Evolutionary conservation across 2,113 vertebrate species (phyloP).

Genomic region (Willisornis vidua): DNA sequence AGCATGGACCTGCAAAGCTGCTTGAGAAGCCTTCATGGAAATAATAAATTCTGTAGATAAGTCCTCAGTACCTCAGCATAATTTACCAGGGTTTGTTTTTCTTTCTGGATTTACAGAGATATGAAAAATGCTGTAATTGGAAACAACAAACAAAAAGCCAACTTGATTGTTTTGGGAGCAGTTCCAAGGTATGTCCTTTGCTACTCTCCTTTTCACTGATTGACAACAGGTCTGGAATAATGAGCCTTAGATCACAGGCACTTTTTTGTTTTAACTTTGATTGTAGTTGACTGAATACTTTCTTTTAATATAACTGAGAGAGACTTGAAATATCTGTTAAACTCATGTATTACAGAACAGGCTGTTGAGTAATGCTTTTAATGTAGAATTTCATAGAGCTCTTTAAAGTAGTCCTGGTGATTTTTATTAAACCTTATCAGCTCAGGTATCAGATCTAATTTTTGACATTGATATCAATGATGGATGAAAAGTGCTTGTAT

Average conservation of each 20-base stretch:
- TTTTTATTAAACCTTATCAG: not conserved
- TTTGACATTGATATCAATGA: not conserved
- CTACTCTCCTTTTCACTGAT: conserved; percentile 70
- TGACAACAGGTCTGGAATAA: conserved; percentile 49
- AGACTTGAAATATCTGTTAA: conserved; percentile 33
- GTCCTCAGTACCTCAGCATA: conserved; percentile 68
- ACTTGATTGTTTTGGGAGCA: conserved; percentile 98
- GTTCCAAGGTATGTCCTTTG: conserved; percentile 89
- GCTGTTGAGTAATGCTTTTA: conserved; percentile 38
- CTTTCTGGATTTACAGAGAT: conserved; percentile 87
- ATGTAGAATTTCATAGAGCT: conserved; percentile 20
- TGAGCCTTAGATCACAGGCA: conserved; percentile 42
- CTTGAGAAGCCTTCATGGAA: conserved; percentile 37
- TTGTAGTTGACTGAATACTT: conserved; percentile 45
- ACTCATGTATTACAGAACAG: conserved; percentile 14
- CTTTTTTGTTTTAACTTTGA: conserved; percentile 49
- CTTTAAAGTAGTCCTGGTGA: not conserved
- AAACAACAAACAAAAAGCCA: conserved; percentile 99
- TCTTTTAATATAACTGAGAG: conserved; percentile 24
- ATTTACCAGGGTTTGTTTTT: conserved; percentile 72
- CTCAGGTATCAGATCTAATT: conserved; percentile 17
- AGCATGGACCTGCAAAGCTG: conserved; percentile 28
- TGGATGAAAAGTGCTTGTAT: conserved; percentile 4
- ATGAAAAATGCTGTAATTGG: conserved; percentile 99
- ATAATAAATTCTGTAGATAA: conserved; percentile 64